Evolutionary conservation across 2,113 vertebrate genomes (phyloP), one percentile per base, ranked within the genome.

Genomic region (Brachionichthys hirsutus): DNA sequence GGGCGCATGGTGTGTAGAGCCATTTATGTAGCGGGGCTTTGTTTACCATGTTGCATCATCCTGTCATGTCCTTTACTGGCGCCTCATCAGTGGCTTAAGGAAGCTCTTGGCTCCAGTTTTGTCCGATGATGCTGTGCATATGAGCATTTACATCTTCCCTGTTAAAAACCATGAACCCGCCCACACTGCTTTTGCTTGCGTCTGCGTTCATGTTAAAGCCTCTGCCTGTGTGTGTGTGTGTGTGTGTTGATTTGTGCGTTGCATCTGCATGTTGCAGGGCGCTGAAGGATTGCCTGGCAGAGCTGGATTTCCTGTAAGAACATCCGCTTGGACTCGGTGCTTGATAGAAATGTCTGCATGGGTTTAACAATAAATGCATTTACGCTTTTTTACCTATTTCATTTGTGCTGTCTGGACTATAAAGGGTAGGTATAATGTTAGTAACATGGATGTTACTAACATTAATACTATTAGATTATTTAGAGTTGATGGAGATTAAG

Each of bases 241-340:
- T 55, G 15, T 9, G 14, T 65, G 19, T 17, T 16, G 15, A 7
- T 56, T 14, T 35, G 22, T 46, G n/a, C 49, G 41, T 62, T 61
- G 15, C 49, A 43, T 80, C 38, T 86, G 65, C 16, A 22, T 90
- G 78, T 92, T 87, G 11, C 89, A 95, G 95, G 95, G 94, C 6
- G 90, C 90, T 18, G 92, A 94, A 36, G 95, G 94, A n/a, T 77
- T 88, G 43, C 92, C 93, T 8, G 95, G 95, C 73, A 91, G 85
- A 80, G 93, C 93, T 56, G 95, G 95, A 89, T 95, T 95, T 78
- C 94, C 94, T 55, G 94, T 96, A 93, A 95, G 94, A 81, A 13
- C 84, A n/a, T 19, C 62, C n/a, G n/a, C 74, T 46, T 11, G 19
- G 43, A 19, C 4, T 42, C 24, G 8, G 54, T 51, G 12, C 54